Evolutionary conservation across 2,888 invertebrate genomes (phyloP), one percentile per base, ranked within the genome.

Genomic region (Sarcophaga subvicina): DNA sequence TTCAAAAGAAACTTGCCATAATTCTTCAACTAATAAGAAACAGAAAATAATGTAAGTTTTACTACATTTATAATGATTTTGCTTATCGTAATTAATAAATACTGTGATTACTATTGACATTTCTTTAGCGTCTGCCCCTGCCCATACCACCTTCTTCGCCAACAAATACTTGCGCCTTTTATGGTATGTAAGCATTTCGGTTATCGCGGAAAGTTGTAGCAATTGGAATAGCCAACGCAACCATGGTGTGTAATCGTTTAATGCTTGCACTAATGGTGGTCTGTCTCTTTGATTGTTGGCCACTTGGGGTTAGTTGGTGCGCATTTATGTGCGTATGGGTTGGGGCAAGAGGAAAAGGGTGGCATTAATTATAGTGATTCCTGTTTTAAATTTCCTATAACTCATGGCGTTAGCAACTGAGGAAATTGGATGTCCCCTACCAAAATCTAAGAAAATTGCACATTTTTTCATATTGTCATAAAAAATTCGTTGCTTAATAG

Each of bases 31-130:
- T 22, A 11, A 49, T 47, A 76, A 70, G 37, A 84, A 85, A 37
- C 37, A 8, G 8, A 37, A 37, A 37, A 37, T 37, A 37, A 76
- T 76, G 84, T 85, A 85, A 85, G 84, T 80, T 78, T 67, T 14
- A 54, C 17, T 14, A 54, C 17, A 54, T 4, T 54, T 54, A 54
- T 4, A 54, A 54, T 54, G 37, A 37, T 37, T 37, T 37, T 37
- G 8, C 37, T 10, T 37, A 37, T 37, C 10, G 37, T 37, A 37
- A 37, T 37, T 37, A 37, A 37, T 37, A 37, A 37, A 37, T 10
- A 10, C 37, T 37, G 37, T 37, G 37, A 37, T 10, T 37, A 8
- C 37, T 37, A 37, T 37, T 37, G 37, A 37, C 8, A 37, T 37
- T 37, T 37, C 37, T 37, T 37, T 37, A 37, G 37, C 8, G 37